Conservation (phyloP, 2,888 invertebrate genomes). For the Harpagoxenus sublaevis region DNA sequence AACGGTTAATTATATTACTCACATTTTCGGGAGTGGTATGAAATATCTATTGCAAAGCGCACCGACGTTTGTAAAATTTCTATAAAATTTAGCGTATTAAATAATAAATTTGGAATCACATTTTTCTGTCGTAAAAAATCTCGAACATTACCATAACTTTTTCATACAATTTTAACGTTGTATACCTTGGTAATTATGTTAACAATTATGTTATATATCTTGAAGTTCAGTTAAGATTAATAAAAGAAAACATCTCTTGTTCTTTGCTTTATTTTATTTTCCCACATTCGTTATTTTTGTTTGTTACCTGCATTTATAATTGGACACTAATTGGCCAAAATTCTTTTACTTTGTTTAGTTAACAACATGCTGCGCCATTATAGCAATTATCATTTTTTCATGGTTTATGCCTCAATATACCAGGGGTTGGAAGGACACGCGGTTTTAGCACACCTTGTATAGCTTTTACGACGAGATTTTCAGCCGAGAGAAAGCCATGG, state of each 20-base stretch:
- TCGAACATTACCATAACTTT: background rate
- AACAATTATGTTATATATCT: no score
- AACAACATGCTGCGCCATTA: constrained; percentile 2
- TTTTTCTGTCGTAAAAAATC: background rate
- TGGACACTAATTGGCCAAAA: background rate
- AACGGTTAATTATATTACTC: constrained; percentile 13
- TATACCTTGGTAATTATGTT: background rate
- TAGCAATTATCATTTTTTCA: background rate
- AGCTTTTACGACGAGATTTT: constrained; percentile 33
- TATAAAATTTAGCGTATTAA: background rate
- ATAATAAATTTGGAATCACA: background rate
- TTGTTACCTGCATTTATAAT: background rate
- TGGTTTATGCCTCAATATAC: background rate
- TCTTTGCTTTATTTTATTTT: background rate
- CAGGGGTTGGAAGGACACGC: background rate
- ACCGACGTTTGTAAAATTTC: background rate
- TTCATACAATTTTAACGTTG: background rate
- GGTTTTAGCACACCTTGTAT: constrained; percentile 19
- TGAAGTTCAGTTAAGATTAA: background rate
- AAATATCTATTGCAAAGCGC: background rate
- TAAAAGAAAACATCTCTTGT: background rate
- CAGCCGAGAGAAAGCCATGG: background rate
- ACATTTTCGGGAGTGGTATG: background rate
- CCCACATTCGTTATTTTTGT: background rate
- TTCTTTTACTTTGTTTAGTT: background rate